A percentile compares a stretch with the other conserved stretches of the same genome.
Conservation (phyloP, 2,113 vertebrate genomes). For the Speoplatyrhinus poulsoni region DNA sequence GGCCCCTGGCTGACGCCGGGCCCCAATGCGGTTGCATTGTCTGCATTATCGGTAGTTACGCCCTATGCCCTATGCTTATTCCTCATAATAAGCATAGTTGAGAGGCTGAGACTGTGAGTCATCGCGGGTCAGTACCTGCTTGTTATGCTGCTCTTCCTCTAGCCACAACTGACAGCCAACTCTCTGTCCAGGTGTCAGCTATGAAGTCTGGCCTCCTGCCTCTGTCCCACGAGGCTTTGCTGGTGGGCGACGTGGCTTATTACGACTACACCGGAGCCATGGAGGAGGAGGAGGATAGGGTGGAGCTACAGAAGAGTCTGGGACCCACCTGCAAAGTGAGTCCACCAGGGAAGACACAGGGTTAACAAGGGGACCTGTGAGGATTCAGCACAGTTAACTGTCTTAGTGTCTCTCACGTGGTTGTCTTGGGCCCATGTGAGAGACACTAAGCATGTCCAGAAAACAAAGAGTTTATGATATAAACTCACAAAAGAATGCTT, state of each 20-base stretch:
- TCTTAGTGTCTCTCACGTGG: neutral
- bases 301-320: conserved; percentile 93
- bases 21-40: no score
- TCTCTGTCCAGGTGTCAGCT: conserved; percentile 83
- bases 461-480: no score
- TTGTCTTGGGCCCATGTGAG: neutral
- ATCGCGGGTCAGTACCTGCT: neutral
- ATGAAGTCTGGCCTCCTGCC: conserved; percentile 94
- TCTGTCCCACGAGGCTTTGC: conserved; percentile 89
- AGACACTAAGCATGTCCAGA: neutral
- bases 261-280: conserved; percentile 90
- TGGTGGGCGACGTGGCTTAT: conserved; percentile 90
- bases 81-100: no score
- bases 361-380: neutral
- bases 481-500: neutral
- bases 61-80: no score
- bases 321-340: conserved; percentile 94
- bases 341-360: neutral
- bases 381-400: neutral
- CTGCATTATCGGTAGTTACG: no score
- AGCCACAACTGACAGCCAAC: conserved; percentile 14
- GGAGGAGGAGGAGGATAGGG: conserved; percentile 88
- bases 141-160: no score
- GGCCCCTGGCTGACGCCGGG: no score
- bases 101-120: neutral